Percentiles rank a stretch among this genome's conserved stretches.
Evolutionary conservation across 2,888 invertebrate genomes (phyloP).

Genomic region (Opisthograptis luteolata): DNA sequence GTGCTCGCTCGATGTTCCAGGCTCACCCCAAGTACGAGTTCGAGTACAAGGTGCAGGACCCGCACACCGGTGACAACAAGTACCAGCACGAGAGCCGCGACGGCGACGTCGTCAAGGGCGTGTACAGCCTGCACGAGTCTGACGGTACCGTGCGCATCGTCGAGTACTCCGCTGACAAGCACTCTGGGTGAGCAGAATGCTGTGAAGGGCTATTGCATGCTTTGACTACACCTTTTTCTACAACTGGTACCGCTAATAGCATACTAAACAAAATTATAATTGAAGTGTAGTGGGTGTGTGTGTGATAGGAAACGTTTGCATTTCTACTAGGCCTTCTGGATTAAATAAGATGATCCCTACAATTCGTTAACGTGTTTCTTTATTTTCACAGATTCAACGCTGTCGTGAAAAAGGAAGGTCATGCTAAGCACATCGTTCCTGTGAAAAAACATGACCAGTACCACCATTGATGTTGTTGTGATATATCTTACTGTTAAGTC

Average conservation of each 20-base stretch:
- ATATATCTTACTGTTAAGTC: not conserved
- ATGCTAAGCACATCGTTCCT: constrained; percentile 39
- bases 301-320: no score
- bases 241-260: no score
- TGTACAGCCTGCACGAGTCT: constrained; percentile 70
- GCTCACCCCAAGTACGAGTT: constrained; percentile 35
- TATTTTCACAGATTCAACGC: constrained; percentile 37
- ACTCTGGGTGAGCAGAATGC: constrained; percentile 64
- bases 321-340: no score
- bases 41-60: constrained; percentile 72
- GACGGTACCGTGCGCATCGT: constrained; percentile 77
- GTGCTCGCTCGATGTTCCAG: constrained; percentile 8
- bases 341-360: no score
- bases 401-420: constrained; percentile 38
- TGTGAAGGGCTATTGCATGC: no score
- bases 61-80: constrained; percentile 83
- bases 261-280: no score
- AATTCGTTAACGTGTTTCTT: not conserved
- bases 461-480: constrained; percentile 1
- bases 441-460: constrained; percentile 46
- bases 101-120: constrained; percentile 69
- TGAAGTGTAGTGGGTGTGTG: no score
- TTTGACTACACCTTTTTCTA: no score
- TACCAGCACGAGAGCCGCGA: constrained; percentile 76
- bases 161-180: constrained; percentile 76